These are phyloP conservation scores for Nautilus pompilius DNA, from an alignment of 1,140 invertebrate genomes.

Conservation along the genomic window DNA sequence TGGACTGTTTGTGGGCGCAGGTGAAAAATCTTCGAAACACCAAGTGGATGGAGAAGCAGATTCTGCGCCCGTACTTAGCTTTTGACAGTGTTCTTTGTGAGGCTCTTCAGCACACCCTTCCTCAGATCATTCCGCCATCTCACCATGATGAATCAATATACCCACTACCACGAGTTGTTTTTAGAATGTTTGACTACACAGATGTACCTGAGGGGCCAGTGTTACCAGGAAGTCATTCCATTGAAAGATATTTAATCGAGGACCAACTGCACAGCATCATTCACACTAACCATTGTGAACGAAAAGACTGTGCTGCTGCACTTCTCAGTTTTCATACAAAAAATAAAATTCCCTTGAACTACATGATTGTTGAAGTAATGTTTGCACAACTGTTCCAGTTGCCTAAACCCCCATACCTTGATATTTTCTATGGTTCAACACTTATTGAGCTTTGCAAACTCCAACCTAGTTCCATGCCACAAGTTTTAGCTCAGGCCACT, in stretches of 20 bases:
- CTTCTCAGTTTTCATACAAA: conserved; percentile 91
- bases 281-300: conserved; percentile 80
- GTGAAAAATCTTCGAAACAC: conserved; percentile 86
- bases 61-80: conserved; percentile 88
- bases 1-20: conserved; percentile 97
- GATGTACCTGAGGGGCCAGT: conserved; percentile 84
- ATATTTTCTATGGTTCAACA: conserved; percentile 93
- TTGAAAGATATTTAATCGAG: conserved; percentile 96
- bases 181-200: conserved; percentile 92
- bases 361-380: conserved; percentile 97
- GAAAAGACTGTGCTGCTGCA: conserved; percentile 90
- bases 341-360: conserved; percentile 92
- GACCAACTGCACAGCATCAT: conserved; percentile 94
- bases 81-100: conserved; percentile 95
- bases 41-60: conserved; percentile 97
- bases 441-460: conserved; percentile 96
- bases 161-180: conserved; percentile 69
- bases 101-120: conserved; percentile 90
- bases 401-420: conserved; percentile 79
- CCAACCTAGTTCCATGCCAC: conserved; percentile 94
- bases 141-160: conserved; percentile 86
- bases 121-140: conserved; percentile 80
- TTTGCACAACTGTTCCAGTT: conserved; percentile 92
- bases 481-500: conserved; percentile 94
- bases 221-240: conserved; percentile 92